Percentiles rank a stretch among this genome's conserved stretches.
phyloP scores from a whole-genome alignment of 2,797 vertebrate species.

The Onychomys arenicola region DNA sequence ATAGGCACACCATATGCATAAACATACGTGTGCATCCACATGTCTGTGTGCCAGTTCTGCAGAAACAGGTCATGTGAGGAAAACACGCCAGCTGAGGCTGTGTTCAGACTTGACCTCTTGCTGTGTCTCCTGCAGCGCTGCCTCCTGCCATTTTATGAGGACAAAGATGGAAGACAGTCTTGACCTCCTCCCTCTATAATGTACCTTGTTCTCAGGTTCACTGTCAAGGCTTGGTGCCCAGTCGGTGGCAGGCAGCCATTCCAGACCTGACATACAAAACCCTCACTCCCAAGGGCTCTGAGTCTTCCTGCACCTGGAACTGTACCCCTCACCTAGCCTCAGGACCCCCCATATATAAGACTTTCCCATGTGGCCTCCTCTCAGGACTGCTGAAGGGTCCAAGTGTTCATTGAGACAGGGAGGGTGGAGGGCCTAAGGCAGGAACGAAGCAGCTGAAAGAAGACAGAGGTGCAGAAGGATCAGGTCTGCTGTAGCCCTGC shows the following conservation, averaged over 20 bases:
- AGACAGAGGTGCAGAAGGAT: too few species aligned
- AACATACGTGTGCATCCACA: not conserved
- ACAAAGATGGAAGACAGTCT: not conserved
- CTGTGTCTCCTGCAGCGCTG: not conserved
- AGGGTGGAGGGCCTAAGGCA: too few species aligned
- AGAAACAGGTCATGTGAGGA: not conserved
- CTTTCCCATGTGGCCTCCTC: not conserved
- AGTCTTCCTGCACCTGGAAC: not conserved
- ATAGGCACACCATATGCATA: not conserved
- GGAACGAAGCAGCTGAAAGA: too few species aligned
- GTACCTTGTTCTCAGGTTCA: not conserved
- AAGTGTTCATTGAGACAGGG: not conserved
- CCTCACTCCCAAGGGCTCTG: not conserved
- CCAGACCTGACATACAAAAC: not conserved
- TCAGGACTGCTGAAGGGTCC: not conserved
- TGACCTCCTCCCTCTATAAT: not conserved
- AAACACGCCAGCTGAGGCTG: not conserved
- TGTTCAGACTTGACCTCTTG: not conserved
- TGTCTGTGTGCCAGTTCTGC: accelerated
- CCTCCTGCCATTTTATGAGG: not conserved
- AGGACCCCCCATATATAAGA: not conserved
- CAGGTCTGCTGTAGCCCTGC: not conserved
- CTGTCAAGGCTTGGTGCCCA: not conserved
- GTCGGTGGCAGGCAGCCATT: not conserved
- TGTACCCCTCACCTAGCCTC: not conserved